Conservation (phyloP, 2,888 invertebrate genomes). For the Microplitis deprimator region DNA sequence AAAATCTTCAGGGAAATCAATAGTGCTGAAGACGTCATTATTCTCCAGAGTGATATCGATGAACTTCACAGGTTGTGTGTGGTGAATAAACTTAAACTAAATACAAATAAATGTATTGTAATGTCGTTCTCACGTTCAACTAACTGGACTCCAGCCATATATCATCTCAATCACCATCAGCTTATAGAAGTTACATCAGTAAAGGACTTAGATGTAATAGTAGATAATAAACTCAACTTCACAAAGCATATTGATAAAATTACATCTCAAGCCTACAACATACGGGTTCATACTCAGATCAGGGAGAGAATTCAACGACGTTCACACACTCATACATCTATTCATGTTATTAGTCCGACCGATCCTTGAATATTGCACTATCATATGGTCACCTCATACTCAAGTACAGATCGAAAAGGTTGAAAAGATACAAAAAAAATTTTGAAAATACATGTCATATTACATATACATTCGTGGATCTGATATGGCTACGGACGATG, state of each 20-base stretch:
- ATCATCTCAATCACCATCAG: too few relatives aligned
- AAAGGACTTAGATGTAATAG: too few relatives aligned
- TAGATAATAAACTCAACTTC: too few relatives aligned
- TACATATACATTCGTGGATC: background rate
- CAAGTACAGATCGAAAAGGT: background rate
- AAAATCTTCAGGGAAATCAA: too few relatives aligned
- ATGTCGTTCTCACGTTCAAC: background rate
- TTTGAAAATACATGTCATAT: background rate
- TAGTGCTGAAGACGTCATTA: too few relatives aligned
- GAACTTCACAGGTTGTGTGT: too few relatives aligned
- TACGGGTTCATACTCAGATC: too few relatives aligned
- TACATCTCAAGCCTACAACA: too few relatives aligned
- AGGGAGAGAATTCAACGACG: too few relatives aligned
- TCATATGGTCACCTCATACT: constrained; percentile 2
- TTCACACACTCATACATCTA: background rate
- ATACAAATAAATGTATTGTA: background rate
- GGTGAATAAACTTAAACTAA: background rate
- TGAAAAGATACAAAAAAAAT: background rate
- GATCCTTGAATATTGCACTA: background rate
- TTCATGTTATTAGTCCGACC: background rate
- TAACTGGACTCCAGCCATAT: too few relatives aligned
- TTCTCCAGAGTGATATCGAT: too few relatives aligned
- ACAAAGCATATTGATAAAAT: background rate
- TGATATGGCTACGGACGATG: background rate
- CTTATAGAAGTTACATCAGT: too few relatives aligned